A percentile compares a stretch with the other conserved stretches of the same genome.
phyloP scores from a whole-genome alignment of 2,888 invertebrate genomes.

The Euplexia lucipara region DNA sequence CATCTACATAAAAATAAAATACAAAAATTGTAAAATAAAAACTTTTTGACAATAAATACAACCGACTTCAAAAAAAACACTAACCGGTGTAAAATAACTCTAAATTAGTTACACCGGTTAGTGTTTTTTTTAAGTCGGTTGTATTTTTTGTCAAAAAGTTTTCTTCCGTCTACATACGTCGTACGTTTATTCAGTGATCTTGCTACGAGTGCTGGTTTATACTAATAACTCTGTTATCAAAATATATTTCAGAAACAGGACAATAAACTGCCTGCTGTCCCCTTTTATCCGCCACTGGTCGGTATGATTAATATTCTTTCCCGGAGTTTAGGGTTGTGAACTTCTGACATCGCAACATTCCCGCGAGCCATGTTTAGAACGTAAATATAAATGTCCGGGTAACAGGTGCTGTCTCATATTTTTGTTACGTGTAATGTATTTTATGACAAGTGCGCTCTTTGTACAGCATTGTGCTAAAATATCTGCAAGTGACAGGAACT shows the following conservation, averaged over 20 bases:
- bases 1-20: no score
- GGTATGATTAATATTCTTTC: slow-evolving; percentile 51
- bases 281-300: slow-evolving; percentile 24
- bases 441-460: slow-evolving; percentile 32
- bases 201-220: no score
- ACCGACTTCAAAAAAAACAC: no score
- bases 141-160: no score
- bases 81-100: no score
- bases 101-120: no score
- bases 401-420: slow-evolving; percentile 53
- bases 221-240: slow-evolving; percentile 10
- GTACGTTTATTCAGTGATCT: no score
- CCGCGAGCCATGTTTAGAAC: slow-evolving; percentile 26
- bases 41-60: no score
- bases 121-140: no score
- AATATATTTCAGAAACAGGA: not conserved
- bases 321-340: slow-evolving; percentile 41
- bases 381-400: slow-evolving; percentile 50
- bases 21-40: no score
- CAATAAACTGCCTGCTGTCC: slow-evolving; percentile 18
- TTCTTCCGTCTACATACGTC: no score
- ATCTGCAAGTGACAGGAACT: slow-evolving; percentile 25
- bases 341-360: slow-evolving; percentile 27
- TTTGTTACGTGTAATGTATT: slow-evolving; percentile 38
- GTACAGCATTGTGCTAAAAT: slow-evolving; percentile 24